Base-by-base conservation (phyloP, 2,888 invertebrate species). In the Lithodes maja region DNA sequence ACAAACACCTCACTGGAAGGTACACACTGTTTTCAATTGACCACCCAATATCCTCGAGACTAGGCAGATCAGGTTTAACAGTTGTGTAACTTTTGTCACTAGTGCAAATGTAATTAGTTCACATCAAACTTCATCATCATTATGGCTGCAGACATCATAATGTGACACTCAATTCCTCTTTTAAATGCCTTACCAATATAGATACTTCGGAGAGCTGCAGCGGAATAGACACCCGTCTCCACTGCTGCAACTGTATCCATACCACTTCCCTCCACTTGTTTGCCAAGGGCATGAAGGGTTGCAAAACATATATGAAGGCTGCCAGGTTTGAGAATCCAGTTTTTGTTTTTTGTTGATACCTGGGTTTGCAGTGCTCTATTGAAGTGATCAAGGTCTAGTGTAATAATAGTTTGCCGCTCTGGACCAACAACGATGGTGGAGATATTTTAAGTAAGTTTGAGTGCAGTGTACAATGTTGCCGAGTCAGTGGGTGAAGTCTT, bases 51-150 rank as follows among this genome's bases (percentile, higher is more conserved):
- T 33, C 33, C 33, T 33, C 33, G 33, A 33, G 33, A 33, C 33
- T 0, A 33, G 33, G 33, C 33, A 33, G 33, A 33, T 0, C 0
- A 33, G 33, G 0, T 33, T 0, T 33, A 33, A 33, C 33, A 33
- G 33, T 33, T 33, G 33, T 33, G 33, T 33, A 33, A 33, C 33
- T 33, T 33, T 33, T 33, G 33, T 33, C 33, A 33, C 33, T 0
- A 33, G 33, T 33, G 33, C 33, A 33, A 33, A 33, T 33, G 33
- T 33, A 33, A 33, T 33, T 33, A 33, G 33, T 33, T 80, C 1
- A 52, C 80, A 54, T 80, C 80, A 15, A 80, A 80, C 50, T 17
- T 75, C 75, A 75, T 80, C 80, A 80, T 80, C 52, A 53, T 80
- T 17, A 80, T 80, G 7, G 80, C 80, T 50, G 50, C 49, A 54